These are phyloP conservation scores for Drosophila novamexicana DNA, from an alignment of 1,140 invertebrate species.

Conservation along the genomic window DNA sequence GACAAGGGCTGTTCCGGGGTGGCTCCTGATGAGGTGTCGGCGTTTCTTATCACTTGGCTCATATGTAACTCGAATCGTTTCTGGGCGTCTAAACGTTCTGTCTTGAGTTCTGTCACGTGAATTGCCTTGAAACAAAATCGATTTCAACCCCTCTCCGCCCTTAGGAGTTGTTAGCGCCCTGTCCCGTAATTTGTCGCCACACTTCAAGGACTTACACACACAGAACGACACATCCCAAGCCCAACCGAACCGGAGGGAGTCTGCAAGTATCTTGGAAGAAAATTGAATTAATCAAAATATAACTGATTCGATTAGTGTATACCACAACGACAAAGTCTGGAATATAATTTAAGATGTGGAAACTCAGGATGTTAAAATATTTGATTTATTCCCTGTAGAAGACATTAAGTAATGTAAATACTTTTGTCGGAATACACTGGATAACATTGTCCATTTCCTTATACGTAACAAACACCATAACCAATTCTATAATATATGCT, in stretches of 20 bases:
- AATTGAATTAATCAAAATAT: constrained; percentile 28
- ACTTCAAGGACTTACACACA: constrained; percentile 37
- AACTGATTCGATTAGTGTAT: constrained; percentile 17
- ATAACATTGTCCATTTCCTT: constrained; percentile 15
- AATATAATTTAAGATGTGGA: neutral
- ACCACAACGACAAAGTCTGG: neutral
- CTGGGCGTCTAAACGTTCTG: constrained; percentile 44
- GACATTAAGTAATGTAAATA: neutral
- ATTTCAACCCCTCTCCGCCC: constrained; percentile 38
- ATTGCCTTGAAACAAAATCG: constrained; percentile 67
- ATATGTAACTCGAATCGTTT: constrained; percentile 57
- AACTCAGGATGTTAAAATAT: constrained; percentile 6
- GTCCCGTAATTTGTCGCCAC: constrained; percentile 72
- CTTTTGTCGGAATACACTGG: constrained; percentile 10
- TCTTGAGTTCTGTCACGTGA: constrained; percentile 39
- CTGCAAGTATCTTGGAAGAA: constrained; percentile 10
- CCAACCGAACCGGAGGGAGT: constrained; percentile 1
- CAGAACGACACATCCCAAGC: constrained; percentile 10
- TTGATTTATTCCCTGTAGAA: constrained; percentile 31
- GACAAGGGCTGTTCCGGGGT: constrained; percentile 33
- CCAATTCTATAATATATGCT: constrained; percentile 25
- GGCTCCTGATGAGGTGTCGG: constrained; percentile 42
- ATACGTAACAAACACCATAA: constrained; percentile 1
- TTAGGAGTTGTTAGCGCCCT: constrained; percentile 46
- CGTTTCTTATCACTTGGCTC: constrained; percentile 38